Evolutionary conservation across 2,113 vertebrate genomes (phyloP).

Genomic region (Procavia capensis): DNA sequence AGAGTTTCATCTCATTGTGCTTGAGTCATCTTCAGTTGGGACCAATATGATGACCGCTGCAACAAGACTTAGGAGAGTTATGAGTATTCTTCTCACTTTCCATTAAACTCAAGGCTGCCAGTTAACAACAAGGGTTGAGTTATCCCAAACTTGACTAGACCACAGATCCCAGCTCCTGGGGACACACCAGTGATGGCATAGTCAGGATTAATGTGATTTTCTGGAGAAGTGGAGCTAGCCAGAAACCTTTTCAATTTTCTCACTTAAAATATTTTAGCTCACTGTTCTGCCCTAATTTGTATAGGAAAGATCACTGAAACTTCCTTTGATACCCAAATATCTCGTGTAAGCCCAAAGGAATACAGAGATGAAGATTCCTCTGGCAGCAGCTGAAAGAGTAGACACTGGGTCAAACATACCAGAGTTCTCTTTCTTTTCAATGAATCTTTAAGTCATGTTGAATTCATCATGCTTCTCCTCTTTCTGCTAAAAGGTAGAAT

Average conservation of each 20-base stretch:
- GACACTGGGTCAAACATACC: accelerated
- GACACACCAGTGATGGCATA: accelerated
- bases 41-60: background rate
- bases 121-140: accelerated
- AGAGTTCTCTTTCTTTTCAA: background rate
- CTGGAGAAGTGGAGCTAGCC: background rate
- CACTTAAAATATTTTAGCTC: background rate
- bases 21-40: background rate
- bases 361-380: accelerated
- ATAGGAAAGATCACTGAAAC: background rate
- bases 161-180: accelerated
- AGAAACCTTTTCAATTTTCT: background rate
- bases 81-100: too few relatives aligned
- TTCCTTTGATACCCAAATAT: accelerated
- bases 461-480: background rate
- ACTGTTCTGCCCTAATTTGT: background rate
- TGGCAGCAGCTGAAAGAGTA: accelerated
- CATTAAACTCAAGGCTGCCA: accelerated
- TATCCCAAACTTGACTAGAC: background rate
- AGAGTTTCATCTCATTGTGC: too few relatives aligned
- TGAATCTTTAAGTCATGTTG: background rate
- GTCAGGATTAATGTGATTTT: background rate
- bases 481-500: background rate
- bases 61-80: too few relatives aligned
- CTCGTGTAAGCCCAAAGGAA: too few relatives aligned